Evolutionary conservation across 2,797 vertebrate genomes (phyloP).

Genomic region (Pteronotus mesoamericanus): DNA sequence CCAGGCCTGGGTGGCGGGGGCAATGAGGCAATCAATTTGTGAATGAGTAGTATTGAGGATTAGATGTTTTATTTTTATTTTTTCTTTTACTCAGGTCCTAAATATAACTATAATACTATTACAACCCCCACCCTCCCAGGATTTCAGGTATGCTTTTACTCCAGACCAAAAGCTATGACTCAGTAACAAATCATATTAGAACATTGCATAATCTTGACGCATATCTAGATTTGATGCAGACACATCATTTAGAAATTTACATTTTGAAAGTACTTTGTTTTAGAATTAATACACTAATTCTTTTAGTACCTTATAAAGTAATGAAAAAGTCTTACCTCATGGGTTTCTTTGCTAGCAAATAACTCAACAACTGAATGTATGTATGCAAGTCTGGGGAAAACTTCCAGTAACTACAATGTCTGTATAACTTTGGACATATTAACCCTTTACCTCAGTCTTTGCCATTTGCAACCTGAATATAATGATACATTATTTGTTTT

Average conservation of each 20-base stretch:
- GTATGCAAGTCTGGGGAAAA: not conserved
- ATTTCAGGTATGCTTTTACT: conserved; percentile 27
- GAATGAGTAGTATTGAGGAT: not conserved
- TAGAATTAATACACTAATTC: not conserved
- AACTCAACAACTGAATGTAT: not conserved
- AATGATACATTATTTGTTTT: not conserved
- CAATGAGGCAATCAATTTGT: not conserved
- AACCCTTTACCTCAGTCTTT: not conserved
- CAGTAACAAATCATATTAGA: not conserved
- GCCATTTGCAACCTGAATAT: not conserved
- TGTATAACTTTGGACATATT: not conserved
- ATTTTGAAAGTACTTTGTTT: conserved; percentile 11
- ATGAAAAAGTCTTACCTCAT: not conserved
- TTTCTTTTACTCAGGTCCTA: not conserved
- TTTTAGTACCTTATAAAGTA: not conserved
- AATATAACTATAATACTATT: not conserved
- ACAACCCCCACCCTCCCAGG: too few species aligned
- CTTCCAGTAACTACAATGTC: not conserved
- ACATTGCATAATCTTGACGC: not conserved
- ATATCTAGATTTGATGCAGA: not conserved
- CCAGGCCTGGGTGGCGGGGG: not conserved
- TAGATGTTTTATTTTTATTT: not conserved
- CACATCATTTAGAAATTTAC: not conserved
- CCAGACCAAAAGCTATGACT: not conserved
- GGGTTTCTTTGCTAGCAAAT: not conserved